Conservation (phyloP, 2,888 invertebrate genomes). For the Thymelicus sylvestris region DNA sequence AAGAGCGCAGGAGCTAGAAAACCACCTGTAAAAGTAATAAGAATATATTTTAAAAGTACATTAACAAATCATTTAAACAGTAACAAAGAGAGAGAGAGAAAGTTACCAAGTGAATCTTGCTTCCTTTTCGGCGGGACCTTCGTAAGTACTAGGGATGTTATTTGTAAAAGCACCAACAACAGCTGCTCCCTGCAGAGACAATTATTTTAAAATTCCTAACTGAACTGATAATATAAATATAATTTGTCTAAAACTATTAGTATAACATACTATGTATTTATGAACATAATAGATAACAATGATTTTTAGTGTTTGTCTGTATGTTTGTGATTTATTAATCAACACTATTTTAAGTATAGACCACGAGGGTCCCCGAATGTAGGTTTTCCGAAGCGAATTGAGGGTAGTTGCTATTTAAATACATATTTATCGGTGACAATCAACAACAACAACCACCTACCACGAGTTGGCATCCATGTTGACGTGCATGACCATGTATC, state of each 20-base stretch:
- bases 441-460: slow-evolving; percentile 70
- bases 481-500: slow-evolving; percentile 98
- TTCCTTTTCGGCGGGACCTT: slow-evolving; percentile 91
- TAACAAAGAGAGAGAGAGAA: too few species aligned
- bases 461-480: slow-evolving; percentile 96
- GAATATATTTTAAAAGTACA: slow-evolving; percentile 7
- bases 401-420: too few species aligned
- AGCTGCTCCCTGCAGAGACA: slow-evolving; percentile 90
- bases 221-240: not conserved
- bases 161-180: slow-evolving; percentile 93
- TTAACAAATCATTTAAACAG: not conserved
- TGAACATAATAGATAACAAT: too few species aligned
- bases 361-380: too few species aligned
- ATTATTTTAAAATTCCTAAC: not conserved
- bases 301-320: too few species aligned
- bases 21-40: slow-evolving; percentile 79
- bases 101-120: slow-evolving; percentile 87
- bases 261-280: too few species aligned
- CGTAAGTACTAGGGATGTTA: slow-evolving; percentile 94
- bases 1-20: slow-evolving; percentile 94
- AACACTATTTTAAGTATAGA: too few species aligned
- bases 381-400: too few species aligned
- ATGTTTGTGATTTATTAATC: too few species aligned
- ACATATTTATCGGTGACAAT: too few species aligned
- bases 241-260: not conserved